These are phyloP conservation scores for Linepithema humile DNA, from an alignment of 1,140 invertebrate genomes.

Conservation along the genomic window DNA sequence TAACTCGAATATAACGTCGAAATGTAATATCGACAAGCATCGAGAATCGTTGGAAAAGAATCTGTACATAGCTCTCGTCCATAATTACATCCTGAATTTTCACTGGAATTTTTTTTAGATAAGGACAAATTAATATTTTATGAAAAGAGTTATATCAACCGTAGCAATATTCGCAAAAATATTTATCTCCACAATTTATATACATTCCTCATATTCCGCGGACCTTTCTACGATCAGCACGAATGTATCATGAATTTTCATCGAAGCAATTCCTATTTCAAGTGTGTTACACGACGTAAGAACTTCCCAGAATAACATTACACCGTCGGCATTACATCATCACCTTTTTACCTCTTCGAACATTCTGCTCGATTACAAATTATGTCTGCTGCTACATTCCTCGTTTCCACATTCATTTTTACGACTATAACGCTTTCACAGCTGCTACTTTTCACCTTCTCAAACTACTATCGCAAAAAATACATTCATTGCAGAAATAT, in stretches of 20 bases:
- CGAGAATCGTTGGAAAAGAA: conserved; percentile 10
- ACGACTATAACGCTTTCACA: not conserved
- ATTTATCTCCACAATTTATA: not conserved
- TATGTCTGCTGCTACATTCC: not conserved
- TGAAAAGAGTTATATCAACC: not conserved
- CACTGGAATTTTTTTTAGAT: not conserved
- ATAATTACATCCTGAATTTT: conserved; percentile 7
- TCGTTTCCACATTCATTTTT: conserved; percentile 18
- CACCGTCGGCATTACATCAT: conserved; percentile 56
- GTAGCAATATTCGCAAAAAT: conserved; percentile 1
- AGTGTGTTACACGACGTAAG: conserved; percentile 44
- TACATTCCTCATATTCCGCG: conserved; percentile 27
- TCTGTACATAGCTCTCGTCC: not conserved
- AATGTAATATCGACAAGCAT: not conserved
- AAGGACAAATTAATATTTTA: not conserved
- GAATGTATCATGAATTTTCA: conserved; percentile 50
- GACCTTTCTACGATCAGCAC: not conserved
- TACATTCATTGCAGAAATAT: not conserved
- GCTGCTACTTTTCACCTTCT: not conserved
- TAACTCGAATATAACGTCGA: not conserved
- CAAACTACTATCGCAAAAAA: not conserved
- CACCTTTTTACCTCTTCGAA: conserved; percentile 13
- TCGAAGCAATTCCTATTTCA: conserved; percentile 62
- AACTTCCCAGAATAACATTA: conserved; percentile 62
- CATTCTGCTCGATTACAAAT: too few species aligned